Percentiles rank a stretch among this genome's conserved stretches.
Conservation (phyloP, 2,888 invertebrate genomes). For the Actias luna region DNA sequence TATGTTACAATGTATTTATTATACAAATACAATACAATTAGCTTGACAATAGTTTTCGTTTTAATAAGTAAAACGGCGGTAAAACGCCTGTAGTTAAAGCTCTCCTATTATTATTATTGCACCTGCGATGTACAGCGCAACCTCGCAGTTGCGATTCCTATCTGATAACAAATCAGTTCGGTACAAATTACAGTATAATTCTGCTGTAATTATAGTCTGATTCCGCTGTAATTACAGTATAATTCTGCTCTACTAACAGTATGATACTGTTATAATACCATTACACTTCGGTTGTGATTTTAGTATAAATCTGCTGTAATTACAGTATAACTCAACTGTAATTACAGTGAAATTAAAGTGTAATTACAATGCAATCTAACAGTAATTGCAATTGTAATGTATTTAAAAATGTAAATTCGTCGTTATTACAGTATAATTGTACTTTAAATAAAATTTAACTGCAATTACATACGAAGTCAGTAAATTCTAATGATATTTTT, state of each 20-base stretch:
- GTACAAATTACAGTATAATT: neutral
- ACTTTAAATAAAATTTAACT: neutral
- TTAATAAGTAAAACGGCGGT: slow-evolving; percentile 50
- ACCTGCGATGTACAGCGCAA: slow-evolving; percentile 29
- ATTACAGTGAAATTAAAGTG: no score
- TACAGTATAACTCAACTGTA: no score
- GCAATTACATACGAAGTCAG: neutral
- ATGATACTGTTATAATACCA: no score
- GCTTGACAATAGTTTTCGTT: slow-evolving; percentile 55
- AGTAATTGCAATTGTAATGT: no score
- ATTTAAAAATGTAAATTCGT: no score
- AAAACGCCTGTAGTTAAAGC: slow-evolving; percentile 57
- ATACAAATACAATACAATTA: slow-evolving; percentile 59
- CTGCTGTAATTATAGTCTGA: neutral
- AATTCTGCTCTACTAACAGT: no score
- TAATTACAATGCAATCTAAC: no score
- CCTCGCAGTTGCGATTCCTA: slow-evolving; percentile 19
- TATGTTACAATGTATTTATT: slow-evolving; percentile 60
- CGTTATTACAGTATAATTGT: neutral
- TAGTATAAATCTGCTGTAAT: no score
- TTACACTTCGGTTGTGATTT: no score
- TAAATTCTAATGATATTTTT: neutral
- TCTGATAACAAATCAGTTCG: neutral
- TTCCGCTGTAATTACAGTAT: neutral
- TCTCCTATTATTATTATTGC: slow-evolving; percentile 48